Conservation (phyloP, 2,797 vertebrate genomes). For the Acanthopagrus latus region DNA sequence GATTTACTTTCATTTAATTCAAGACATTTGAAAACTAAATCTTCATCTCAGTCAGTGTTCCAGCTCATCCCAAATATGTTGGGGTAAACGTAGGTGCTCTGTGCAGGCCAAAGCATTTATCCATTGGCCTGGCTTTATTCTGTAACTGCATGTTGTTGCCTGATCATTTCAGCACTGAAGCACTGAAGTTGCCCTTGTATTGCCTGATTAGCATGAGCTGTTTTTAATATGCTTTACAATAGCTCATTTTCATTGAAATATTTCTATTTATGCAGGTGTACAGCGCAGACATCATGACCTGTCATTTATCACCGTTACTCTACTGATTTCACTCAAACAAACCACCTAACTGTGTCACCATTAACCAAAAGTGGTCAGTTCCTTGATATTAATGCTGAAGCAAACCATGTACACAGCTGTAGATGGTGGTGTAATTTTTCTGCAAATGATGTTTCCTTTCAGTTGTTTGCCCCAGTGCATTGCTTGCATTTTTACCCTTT, state of each 20-base stretch:
- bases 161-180: not conserved
- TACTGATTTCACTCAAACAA: not conserved
- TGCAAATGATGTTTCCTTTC: not conserved
- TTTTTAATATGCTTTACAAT: not conserved
- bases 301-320: not conserved
- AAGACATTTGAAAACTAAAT: not conserved
- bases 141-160: no score
- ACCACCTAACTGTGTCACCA: not conserved
- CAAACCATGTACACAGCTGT: not conserved
- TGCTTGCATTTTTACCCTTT: no score
- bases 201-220: not conserved
- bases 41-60: not conserved
- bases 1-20: no score
- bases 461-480: not conserved
- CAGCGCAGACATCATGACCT: not conserved
- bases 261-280: not conserved
- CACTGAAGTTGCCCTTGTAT: no score
- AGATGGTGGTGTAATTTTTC: not conserved
- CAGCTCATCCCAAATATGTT: not conserved
- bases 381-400: not conserved
- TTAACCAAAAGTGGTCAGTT: not conserved
- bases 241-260: not conserved
- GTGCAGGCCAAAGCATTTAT: not conserved
- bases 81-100: not conserved
- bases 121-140: no score